Evolutionary conservation across 2,888 invertebrate species (phyloP), one percentile per base, ranked within the genome.

Genomic region (Apeira syringaria): DNA sequence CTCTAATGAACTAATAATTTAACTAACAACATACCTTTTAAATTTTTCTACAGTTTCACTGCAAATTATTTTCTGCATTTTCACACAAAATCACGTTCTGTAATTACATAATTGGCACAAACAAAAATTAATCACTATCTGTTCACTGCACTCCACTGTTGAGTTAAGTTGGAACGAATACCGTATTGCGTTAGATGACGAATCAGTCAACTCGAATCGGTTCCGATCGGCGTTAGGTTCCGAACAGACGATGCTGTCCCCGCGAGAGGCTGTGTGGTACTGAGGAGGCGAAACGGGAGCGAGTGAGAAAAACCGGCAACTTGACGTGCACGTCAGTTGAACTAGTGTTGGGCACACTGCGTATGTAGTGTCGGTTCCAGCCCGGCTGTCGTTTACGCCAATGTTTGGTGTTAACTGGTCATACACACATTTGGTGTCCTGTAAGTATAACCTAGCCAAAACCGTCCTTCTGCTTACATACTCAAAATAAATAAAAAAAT

Each of bases 191-290:
- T 32, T 31, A 40, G 42, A 39, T 30, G 27, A 33, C 34, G 45
- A 45, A 30, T 34, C 25, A 38, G 32, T 45, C 34, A 33, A 31
- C 29, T 41, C 34, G 34, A 30, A 26, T 31, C 31, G 30, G 31
- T 24, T 34, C 35, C 35, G 35, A 35, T 42, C 20, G 26, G 9
- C 12, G 7, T 33, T 12, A n/a, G 28, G 29, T 22, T 26, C 13
- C 27, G 31, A 8, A 38, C 47, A 50, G 47, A 53, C 68, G 70
- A 68, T 70, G 76, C 59, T 68, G 46, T 66, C 79, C 53, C 74
- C 45, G 35, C 74, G 61, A 81, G 83, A 84, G 80, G 81, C 87
- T 85, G 87, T 67, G 73, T 80, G 73, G 66, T 78, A 87, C 87
- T 87, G 86, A 80, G 46, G 86, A 80, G 46, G 63, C 28, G 64